phyloP scores from a whole-genome alignment of 2,888 invertebrate genomes.

The Drosophila borealis region DNA sequence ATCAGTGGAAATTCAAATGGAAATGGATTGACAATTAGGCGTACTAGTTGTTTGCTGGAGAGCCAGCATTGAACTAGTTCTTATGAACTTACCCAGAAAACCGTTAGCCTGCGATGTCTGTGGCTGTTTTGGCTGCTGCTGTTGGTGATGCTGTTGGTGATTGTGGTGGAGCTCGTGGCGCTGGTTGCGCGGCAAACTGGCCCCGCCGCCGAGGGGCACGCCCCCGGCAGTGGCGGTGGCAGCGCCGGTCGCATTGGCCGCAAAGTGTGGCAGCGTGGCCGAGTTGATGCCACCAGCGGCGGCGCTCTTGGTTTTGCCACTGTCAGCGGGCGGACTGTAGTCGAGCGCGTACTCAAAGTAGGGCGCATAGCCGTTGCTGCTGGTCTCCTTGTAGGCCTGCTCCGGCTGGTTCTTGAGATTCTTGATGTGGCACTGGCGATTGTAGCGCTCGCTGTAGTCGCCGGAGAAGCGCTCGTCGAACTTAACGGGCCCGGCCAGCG shows the following conservation, averaged over 20 bases:
- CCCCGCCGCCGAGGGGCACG: constrained; percentile 60
- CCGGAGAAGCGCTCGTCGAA: constrained; percentile 87
- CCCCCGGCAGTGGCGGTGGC: constrained; percentile 6
- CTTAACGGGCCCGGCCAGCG: constrained; percentile 92
- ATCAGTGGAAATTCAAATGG: neutral
- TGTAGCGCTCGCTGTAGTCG: constrained; percentile 83
- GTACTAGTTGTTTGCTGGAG: neutral
- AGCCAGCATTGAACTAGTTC: neutral
- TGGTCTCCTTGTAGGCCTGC: constrained; percentile 73
- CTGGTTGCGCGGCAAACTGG: constrained; percentile 83
- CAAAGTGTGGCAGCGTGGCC: constrained; percentile 82
- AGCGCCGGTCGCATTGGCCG: constrained; percentile 61
- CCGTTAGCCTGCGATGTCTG: constrained; percentile 79
- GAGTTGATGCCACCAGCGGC: constrained; percentile 67
- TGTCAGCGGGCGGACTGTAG: constrained; percentile 90
- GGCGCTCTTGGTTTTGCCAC: constrained; percentile 54
- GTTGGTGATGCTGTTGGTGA: constrained; percentile 20
- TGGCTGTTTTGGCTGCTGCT: constrained; percentile 40
- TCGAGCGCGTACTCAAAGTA: constrained; percentile 95
- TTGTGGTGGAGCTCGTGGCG: constrained; percentile 82
- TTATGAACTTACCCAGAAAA: constrained; percentile 75
- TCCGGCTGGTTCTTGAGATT: constrained; percentile 80
- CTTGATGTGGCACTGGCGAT: constrained; percentile 80
- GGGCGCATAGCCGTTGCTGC: constrained; percentile 86
- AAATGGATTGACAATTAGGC: too few species aligned